Conservation (phyloP, 2,888 invertebrate genomes). For the Caenorhabditis virilis region DNA sequence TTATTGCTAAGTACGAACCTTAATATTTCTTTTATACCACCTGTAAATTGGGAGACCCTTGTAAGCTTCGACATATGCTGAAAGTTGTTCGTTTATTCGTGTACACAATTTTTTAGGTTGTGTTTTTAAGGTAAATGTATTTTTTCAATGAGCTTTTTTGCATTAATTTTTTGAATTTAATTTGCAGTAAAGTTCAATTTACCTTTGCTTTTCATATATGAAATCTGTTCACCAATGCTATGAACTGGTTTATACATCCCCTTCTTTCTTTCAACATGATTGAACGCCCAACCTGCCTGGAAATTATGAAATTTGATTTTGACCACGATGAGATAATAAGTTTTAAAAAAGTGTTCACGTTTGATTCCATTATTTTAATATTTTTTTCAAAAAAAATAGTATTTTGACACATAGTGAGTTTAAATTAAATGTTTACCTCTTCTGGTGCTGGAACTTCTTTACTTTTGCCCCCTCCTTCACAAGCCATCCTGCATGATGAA, state of each 20-base stretch:
- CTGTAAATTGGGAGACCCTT: slow-evolving; percentile 62
- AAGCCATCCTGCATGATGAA: slow-evolving; percentile 30
- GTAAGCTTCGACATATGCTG: slow-evolving; percentile 63
- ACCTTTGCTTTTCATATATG: slow-evolving; percentile 67
- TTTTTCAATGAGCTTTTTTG: no score
- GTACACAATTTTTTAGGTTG: no score
- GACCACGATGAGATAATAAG: no score
- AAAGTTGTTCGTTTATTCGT: slow-evolving; percentile 25
- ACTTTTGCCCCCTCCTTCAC: slow-evolving; percentile 33
- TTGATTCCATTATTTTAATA: no score
- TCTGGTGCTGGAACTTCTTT: slow-evolving; percentile 45
- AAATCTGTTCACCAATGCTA: slow-evolving; percentile 61
- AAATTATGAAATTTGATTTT: no score
- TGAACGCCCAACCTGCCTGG: slow-evolving; percentile 60
- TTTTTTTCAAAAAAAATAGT: no score
- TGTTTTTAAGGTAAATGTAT: no score
- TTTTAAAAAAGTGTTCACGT: no score
- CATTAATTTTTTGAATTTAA: no score
- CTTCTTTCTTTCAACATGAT: slow-evolving; percentile 62
- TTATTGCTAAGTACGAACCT: slow-evolving; percentile 17
- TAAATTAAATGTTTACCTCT: slow-evolving; percentile 39
- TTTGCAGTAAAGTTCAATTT: no score
- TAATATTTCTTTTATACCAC: slow-evolving; percentile 64
- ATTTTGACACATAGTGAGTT: not conserved
- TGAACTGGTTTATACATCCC: slow-evolving; percentile 65